Evolutionary conservation across 1,140 invertebrate genomes (phyloP).

Genomic region (Drosophila seguyi): DNA sequence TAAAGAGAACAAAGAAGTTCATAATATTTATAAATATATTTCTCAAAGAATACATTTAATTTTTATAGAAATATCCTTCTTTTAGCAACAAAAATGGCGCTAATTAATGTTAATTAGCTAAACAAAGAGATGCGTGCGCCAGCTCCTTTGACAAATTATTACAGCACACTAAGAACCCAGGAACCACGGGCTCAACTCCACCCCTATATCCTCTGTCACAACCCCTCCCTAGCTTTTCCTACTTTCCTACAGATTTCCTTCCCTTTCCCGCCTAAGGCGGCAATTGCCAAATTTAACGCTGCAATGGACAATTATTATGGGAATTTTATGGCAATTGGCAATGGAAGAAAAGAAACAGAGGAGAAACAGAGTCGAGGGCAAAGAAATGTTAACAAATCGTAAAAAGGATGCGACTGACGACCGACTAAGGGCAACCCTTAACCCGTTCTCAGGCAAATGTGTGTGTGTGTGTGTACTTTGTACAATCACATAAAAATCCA

Average conservation of each 20-base stretch:
- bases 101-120: slow-evolving; percentile 74
- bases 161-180: slow-evolving; percentile 44
- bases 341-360: slow-evolving; percentile 49
- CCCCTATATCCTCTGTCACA: slow-evolving; percentile 15
- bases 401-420: slow-evolving; percentile 53
- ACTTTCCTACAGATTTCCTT: slow-evolving; percentile 22
- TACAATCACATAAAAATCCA: slow-evolving; percentile 31
- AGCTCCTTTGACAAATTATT: slow-evolving; percentile 53
- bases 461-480: background rate
- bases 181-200: slow-evolving; percentile 19
- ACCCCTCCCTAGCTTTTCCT: background rate
- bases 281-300: slow-evolving; percentile 75
- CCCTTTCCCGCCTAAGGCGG: slow-evolving; percentile 16
- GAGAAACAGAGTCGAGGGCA: slow-evolving; percentile 35
- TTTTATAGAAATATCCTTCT: background rate
- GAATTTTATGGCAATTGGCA: slow-evolving; percentile 78
- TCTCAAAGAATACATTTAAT: background rate
- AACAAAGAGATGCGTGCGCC: slow-evolving; percentile 61
- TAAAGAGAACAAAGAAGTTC: background rate
- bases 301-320: slow-evolving; percentile 80
- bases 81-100: slow-evolving; percentile 2
- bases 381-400: slow-evolving; percentile 74
- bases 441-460: slow-evolving; percentile 20
- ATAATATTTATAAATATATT: background rate
- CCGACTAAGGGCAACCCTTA: slow-evolving; percentile 21